phyloP scores from a whole-genome alignment of 2,888 invertebrate genomes.

The Ormyrus labotus region DNA sequence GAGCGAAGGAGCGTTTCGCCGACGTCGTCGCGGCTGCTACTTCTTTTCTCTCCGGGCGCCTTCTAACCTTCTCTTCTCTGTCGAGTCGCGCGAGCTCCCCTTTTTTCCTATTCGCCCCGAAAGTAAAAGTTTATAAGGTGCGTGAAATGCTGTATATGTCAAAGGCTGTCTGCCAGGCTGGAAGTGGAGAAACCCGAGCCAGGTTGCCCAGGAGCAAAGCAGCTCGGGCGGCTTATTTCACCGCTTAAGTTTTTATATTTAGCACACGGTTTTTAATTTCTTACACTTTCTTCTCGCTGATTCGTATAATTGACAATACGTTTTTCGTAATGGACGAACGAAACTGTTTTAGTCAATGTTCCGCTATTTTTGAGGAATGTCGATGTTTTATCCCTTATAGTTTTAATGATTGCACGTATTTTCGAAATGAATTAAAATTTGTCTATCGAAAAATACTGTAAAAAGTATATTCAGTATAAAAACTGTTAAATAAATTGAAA shows the following conservation, averaged over 20 bases:
- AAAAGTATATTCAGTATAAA: no score
- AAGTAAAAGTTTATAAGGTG: constrained; percentile 73
- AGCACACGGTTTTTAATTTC: no score
- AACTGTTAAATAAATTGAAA: no score
- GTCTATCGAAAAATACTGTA: no score
- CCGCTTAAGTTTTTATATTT: neutral
- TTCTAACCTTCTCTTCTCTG: constrained; percentile 16
- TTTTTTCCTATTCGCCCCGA: neutral
- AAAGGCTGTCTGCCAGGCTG: neutral
- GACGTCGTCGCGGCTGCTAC: constrained; percentile 35
- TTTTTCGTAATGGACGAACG: no score
- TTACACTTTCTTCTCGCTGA: no score
- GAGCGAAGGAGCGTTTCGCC: constrained; percentile 42
- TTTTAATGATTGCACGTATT: no score
- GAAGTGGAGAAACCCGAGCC: constrained; percentile 28
- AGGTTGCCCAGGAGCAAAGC: constrained; percentile 2
- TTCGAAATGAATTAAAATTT: no score
- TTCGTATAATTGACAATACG: no score
- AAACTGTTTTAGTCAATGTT: no score
- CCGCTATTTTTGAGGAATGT: no score
- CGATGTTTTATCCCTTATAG: no score
- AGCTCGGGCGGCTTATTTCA: neutral
- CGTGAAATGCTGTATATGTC: constrained; percentile 19
- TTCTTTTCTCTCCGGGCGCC: constrained; percentile 41
- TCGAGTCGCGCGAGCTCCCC: neutral